A percentile compares a stretch with the other conserved stretches of the same genome.
phyloP scores from a whole-genome alignment of 2,113 vertebrate genomes.

The Elanus axillaris region DNA sequence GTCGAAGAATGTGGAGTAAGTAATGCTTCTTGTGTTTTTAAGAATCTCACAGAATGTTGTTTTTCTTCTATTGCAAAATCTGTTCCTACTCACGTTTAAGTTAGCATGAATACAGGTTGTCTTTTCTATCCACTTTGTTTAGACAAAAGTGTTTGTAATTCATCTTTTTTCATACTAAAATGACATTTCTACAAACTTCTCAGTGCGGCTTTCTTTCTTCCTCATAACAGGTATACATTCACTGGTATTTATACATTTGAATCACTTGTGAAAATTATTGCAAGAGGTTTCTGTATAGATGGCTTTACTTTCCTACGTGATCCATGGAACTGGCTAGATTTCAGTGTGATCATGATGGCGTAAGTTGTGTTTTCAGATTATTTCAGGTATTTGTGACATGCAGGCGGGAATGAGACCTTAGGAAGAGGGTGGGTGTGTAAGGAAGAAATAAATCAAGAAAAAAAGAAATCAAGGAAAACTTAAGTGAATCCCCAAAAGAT shows the following conservation, averaged over 20 bases:
- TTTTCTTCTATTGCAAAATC: neutral
- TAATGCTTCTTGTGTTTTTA: neutral
- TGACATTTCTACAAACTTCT: accelerated
- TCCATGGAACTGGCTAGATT: slow-evolving; percentile 98
- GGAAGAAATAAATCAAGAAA: neutral
- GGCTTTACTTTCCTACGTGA: slow-evolving; percentile 95
- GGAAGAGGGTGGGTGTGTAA: neutral
- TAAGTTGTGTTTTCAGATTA: slow-evolving; percentile 73
- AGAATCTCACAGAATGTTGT: neutral
- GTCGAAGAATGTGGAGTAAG: slow-evolving; percentile 99
- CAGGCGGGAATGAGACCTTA: neutral
- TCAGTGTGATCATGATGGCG: slow-evolving; percentile 99
- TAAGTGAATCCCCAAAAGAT: neutral
- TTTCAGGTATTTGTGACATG: neutral
- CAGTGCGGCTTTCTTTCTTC: neutral
- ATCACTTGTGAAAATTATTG: slow-evolving; percentile 97
- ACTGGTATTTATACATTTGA: slow-evolving; percentile 98
- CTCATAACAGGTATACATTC: slow-evolving; percentile 87
- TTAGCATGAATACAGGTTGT: accelerated
- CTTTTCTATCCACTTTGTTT: neutral
- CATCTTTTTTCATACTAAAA: accelerated
- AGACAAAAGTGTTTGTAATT: accelerated
- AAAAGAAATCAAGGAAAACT: neutral
- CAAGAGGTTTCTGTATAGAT: slow-evolving; percentile 96
- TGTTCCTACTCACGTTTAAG: accelerated